phyloP scores from a whole-genome alignment of 2,797 vertebrate species.

The Danio aesculapii region DNA sequence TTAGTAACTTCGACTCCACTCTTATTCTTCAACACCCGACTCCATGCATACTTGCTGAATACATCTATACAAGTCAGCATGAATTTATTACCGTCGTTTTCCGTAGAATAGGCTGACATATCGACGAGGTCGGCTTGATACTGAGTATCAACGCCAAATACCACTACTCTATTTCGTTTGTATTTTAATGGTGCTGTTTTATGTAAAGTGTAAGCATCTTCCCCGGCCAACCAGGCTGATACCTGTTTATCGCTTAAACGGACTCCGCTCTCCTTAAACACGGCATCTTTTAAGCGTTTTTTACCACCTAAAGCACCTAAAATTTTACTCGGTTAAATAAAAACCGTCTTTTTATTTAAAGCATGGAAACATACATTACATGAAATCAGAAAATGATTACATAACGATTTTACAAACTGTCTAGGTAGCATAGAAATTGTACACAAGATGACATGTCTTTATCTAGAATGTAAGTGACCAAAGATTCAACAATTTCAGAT shows the following conservation, averaged over 20 bases:
- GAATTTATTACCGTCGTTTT: conserved; percentile 13
- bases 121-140: conserved; percentile 1
- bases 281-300: not conserved
- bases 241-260: not conserved
- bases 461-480: not conserved
- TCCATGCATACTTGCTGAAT: conserved; percentile 43
- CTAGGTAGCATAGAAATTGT: not conserved
- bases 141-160: not conserved
- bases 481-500: not conserved
- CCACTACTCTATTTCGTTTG: not conserved
- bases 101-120: conserved; percentile 11
- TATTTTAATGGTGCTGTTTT: not conserved
- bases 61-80: conserved; percentile 27
- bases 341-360: not conserved
- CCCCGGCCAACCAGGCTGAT: not conserved
- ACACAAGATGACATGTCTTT: not conserved
- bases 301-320: conserved; percentile 40
- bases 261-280: not conserved
- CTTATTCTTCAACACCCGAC: not conserved
- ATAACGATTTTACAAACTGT: not conserved
- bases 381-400: not conserved
- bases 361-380: no score
- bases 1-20: not conserved
- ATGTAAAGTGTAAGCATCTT: not conserved
- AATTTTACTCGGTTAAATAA: no score